Evolutionary conservation across 2,797 vertebrate species (phyloP).

Genomic region (Enteromius thamalakanensis): DNA sequence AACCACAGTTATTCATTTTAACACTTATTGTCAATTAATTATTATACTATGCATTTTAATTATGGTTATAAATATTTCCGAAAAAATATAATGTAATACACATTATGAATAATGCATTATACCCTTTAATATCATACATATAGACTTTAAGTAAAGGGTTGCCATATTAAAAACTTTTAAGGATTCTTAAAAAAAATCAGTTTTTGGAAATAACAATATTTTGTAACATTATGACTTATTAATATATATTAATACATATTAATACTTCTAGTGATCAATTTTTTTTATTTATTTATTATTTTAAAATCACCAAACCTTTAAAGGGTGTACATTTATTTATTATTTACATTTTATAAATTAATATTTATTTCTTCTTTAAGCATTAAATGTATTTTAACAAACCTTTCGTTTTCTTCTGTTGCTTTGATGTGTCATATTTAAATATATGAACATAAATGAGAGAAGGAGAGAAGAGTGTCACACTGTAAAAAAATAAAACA

Average conservation of each 20-base stretch:
- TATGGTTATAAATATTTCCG: background rate
- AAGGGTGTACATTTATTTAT: background rate
- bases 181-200: background rate
- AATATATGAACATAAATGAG: background rate
- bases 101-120: background rate
- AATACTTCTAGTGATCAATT: background rate
- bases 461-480: too few species aligned
- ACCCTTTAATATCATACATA: background rate
- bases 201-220: background rate
- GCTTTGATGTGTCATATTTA: background rate
- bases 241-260: too few species aligned
- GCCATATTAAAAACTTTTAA: background rate
- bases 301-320: background rate
- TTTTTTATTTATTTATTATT: background rate
- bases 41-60: background rate
- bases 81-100: background rate
- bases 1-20: background rate
- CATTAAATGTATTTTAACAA: background rate
- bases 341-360: background rate
- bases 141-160: too few species aligned
- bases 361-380: too few species aligned
- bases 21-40: background rate
- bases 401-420: too few species aligned
- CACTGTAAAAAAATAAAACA: too few species aligned
- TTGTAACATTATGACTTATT: background rate